phyloP scores from a whole-genome alignment of 2,797 vertebrate species.

The Nannoperca obscura region DNA sequence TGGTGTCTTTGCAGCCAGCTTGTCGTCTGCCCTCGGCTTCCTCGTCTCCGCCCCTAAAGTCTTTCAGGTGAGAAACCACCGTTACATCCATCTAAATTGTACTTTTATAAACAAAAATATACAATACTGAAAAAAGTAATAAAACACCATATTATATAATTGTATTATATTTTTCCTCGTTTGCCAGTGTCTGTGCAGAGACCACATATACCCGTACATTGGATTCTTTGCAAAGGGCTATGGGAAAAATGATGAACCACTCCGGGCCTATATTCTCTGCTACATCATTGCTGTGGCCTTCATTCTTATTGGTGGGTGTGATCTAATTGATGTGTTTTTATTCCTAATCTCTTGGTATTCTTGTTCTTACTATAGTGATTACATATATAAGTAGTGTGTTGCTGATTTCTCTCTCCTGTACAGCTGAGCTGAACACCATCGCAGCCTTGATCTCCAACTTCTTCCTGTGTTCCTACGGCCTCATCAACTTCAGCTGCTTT shows the following conservation, averaged over 20 bases:
- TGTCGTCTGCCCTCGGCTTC: conserved; percentile 87
- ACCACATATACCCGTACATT: conserved; percentile 86
- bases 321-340: not conserved
- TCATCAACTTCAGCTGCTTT: conserved; percentile 89
- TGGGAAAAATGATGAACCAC: conserved; percentile 85
- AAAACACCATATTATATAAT: not conserved
- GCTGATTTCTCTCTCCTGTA: not conserved
- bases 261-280: conserved; percentile 82
- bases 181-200: conserved; percentile 85
- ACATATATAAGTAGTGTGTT: not conserved
- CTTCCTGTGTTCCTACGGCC: conserved; percentile 86
- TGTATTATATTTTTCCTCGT: conserved; percentile 4
- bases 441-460: conserved; percentile 86
- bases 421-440: conserved; percentile 82
- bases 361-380: not conserved
- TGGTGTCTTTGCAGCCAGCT: conserved; percentile 84
- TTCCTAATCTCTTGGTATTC: not conserved
- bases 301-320: conserved; percentile 84
- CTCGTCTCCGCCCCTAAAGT: conserved; percentile 86
- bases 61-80: conserved; percentile 80
- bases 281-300: conserved; percentile 84
- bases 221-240: conserved; percentile 87
- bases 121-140: not conserved
- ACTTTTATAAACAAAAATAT: not conserved
- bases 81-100: not conserved